Conservation (phyloP, 2,888 invertebrate species). For the Monochamus alternatus region DNA sequence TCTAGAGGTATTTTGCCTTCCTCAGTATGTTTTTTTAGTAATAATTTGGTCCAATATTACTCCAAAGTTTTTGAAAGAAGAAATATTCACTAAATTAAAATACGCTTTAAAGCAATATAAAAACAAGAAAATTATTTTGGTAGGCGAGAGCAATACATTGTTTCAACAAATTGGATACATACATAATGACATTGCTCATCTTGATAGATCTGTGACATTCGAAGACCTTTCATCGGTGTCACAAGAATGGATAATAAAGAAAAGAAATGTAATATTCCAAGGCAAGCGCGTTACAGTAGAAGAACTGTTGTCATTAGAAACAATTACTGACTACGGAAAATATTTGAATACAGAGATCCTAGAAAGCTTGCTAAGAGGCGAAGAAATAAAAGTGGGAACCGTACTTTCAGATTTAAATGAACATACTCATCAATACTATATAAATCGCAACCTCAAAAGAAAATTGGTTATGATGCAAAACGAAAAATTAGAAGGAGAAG, state of each 20-base stretch:
- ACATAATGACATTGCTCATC: background rate
- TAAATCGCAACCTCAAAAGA: background rate
- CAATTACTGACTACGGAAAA: background rate
- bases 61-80: no score
- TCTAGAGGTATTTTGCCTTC: background rate
- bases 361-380: background rate
- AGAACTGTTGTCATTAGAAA: constrained; percentile 1
- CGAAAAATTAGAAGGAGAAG: no score
- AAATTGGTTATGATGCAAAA: no score
- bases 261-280: no score
- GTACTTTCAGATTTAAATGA: background rate
- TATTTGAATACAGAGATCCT: background rate
- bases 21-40: background rate
- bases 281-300: background rate
- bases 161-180: no score
- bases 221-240: no score
- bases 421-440: constrained; percentile 6
- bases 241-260: background rate
- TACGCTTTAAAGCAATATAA: no score
- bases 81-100: no score
- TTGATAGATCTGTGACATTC: no score
- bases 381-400: constrained; percentile 2
- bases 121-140: no score
- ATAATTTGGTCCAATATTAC: no score
- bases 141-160: no score